Conservation (phyloP, 2,888 invertebrate species). For the Campopleginae sp. region DNA sequence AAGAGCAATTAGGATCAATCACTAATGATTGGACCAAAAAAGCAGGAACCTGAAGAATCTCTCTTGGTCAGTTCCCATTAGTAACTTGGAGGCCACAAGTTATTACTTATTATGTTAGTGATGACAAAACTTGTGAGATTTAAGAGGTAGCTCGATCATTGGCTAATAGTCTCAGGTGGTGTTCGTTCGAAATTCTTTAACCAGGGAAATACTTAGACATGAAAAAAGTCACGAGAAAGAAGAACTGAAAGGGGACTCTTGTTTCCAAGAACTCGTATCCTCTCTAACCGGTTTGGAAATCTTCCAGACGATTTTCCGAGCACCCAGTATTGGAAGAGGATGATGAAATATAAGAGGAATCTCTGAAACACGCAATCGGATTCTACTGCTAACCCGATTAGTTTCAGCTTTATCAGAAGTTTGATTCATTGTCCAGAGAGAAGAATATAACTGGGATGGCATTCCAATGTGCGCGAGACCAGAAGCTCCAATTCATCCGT, state of each 20-base stretch:
- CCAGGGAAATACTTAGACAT: not conserved
- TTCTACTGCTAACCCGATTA: slow-evolving; percentile 9
- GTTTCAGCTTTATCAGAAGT: not conserved
- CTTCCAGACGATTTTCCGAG: not conserved
- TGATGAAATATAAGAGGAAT: not conserved
- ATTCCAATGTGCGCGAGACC: not conserved
- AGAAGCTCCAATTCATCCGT: not conserved
- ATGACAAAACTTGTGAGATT: no score
- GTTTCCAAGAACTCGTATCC: not conserved
- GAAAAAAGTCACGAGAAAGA: not conserved
- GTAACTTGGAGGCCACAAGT: no score
- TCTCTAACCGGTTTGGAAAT: not conserved
- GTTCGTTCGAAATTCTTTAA: no score
- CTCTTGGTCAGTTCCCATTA: no score
- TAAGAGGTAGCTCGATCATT: no score
- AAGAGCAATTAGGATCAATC: no score
- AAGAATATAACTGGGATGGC: not conserved
- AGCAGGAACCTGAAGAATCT: no score
- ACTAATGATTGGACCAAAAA: no score
- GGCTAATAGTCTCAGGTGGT: no score
- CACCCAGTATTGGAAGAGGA: not conserved
- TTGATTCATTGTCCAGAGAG: slow-evolving; percentile 9
- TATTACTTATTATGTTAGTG: no score
- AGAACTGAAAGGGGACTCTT: not conserved
- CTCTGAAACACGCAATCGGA: not conserved